Conservation (phyloP, 2,888 invertebrate genomes). For the Leptinotarsa haldemani region DNA sequence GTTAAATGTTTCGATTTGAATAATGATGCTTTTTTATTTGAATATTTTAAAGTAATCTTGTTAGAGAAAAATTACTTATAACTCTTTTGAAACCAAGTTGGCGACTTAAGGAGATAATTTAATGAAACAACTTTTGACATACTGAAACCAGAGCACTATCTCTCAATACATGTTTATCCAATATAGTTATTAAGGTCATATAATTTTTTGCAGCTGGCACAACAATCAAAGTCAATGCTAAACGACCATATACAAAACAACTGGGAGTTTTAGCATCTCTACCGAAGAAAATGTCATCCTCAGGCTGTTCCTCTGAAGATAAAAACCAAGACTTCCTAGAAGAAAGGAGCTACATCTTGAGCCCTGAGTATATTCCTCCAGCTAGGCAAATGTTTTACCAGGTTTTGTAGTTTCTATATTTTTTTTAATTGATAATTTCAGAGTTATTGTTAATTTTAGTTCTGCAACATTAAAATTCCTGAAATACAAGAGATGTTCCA, state of each 20-base stretch:
- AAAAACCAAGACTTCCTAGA: background rate
- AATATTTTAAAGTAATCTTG: too few relatives aligned
- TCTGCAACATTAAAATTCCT: slow-evolving; percentile 81
- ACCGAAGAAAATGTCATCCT: too few relatives aligned
- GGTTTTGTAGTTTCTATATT: slow-evolving; percentile 64
- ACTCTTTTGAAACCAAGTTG: too few relatives aligned
- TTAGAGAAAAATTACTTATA: too few relatives aligned
- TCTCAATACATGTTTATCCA: too few relatives aligned
- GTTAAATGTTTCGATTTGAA: too few relatives aligned
- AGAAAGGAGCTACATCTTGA: slow-evolving; percentile 71
- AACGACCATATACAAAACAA: slow-evolving; percentile 64
- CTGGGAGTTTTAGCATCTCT: slow-evolving; percentile 32
- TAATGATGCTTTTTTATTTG: too few relatives aligned
- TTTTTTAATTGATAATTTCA: background rate
- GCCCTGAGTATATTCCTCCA: slow-evolving; percentile 81
- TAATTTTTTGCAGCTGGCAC: slow-evolving; percentile 64
- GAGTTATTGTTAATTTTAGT: slow-evolving; percentile 66
- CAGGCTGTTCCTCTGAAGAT: too few relatives aligned
- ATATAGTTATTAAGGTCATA: too few relatives aligned
- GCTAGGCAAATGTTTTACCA: slow-evolving; percentile 92
- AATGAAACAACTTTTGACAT: too few relatives aligned
- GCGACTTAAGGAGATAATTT: too few relatives aligned
- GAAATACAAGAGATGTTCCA: slow-evolving; percentile 83
- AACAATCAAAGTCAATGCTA: slow-evolving; percentile 67
- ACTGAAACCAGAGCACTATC: too few relatives aligned